Base-by-base conservation (phyloP, 2,888 invertebrate species). In the Agriopis leucophaearia region DNA sequence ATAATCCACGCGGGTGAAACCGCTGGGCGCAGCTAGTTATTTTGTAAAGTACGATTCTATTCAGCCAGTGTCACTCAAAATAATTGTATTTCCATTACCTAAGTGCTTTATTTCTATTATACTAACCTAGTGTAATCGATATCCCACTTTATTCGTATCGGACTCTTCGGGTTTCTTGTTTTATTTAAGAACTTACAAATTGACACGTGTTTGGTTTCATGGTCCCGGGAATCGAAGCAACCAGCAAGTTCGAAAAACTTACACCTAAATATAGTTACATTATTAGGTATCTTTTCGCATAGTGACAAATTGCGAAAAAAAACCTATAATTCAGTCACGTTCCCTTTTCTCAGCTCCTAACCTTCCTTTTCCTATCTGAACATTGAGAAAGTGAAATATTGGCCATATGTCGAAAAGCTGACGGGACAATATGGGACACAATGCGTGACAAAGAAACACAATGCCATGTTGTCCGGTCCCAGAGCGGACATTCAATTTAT, bases 401-500 rank as follows among this genome's bases (percentile, higher is more conserved):
- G 86, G 82, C 80, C 80, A 81, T 84, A 64, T 85, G 82, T 88
- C 85, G 86, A 87, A 90, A 86, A 85, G 86, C 81, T 78, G 72
- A 69, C 76, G 56, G 68, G 54, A 67, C 58, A 57, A 66, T 58
- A 48, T 50, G 50, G 42, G 54, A 54, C 51, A 56, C 68, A 61
- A 60, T 48, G 64, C 60, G 64, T 64, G 64, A 69, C 68, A 69
- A 64, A 60, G 64, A 56, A 74, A 83, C 80, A 90, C 91, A 91
- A 92, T 88, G 76, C 85, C 77, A 77, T 81, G 84, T 84, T 84
- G 85, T 86, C 83, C 82, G 79, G 78, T 78, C 83, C 82, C 88
- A 88, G 84, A 57, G 51, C 88, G 82, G 87, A 87, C 88, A 88
- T 91, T 91, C 91, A 92, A 92, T 92, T 92, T 91, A 89, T 86